Evolutionary conservation across 2,113 vertebrate genomes (phyloP).

Genomic region (Pterocles orientalis): DNA sequence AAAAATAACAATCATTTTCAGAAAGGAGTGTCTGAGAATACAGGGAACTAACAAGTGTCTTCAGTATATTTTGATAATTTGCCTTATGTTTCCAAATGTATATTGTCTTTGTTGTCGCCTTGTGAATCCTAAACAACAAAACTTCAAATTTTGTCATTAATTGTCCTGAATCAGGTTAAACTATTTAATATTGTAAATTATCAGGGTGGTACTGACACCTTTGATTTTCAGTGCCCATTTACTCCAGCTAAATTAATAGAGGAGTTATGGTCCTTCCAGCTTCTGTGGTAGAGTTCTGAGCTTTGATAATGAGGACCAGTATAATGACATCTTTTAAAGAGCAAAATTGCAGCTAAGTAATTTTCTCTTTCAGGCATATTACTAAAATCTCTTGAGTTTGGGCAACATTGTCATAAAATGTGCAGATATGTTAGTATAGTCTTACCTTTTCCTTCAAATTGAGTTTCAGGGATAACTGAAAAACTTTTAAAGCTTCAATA

Average conservation of each 20-base stretch:
- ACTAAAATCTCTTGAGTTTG: not conserved
- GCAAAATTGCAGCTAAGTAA: not conserved
- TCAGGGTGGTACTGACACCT: not conserved
- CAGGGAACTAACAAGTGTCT: not conserved
- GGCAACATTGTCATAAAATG: not conserved
- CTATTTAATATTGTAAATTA: not conserved
- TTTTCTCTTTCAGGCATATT: not conserved
- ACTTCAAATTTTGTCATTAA: not conserved
- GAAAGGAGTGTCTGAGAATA: not conserved
- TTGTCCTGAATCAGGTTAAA: not conserved
- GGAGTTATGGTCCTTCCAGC: not conserved
- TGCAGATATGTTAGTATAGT: not conserved
- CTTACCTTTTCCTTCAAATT: not conserved
- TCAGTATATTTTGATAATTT: not conserved
- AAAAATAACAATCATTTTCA: not conserved
- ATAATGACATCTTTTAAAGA: not conserved
- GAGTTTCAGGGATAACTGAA: not conserved
- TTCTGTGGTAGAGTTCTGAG: not conserved
- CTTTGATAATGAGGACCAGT: not conserved
- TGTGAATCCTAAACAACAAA: not conserved
- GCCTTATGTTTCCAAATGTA: not conserved
- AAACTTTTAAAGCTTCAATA: not conserved
- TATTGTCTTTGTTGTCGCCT: not conserved
- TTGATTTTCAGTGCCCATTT: not conserved
- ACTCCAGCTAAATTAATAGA: not conserved